These are phyloP conservation scores for Melanostoma scalare DNA, from an alignment of 2,888 invertebrate species.

Conservation along the genomic window DNA sequence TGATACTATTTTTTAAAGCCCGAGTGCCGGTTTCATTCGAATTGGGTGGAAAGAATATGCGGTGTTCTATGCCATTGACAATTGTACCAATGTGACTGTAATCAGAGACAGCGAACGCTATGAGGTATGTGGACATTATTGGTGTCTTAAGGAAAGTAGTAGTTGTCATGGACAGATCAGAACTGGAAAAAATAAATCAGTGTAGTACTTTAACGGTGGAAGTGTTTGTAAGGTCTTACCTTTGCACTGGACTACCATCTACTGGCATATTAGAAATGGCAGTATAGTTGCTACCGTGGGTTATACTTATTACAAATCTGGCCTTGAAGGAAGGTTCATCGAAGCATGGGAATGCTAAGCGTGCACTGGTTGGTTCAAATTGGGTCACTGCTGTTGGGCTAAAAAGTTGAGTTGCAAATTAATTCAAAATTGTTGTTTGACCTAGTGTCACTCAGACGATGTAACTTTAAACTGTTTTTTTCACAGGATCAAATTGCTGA, in stretches of 20 bases:
- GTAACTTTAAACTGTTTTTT: too few species aligned
- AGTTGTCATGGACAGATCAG: conserved; percentile 75
- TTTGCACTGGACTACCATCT: conserved; percentile 53
- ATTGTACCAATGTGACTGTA: conserved; percentile 81
- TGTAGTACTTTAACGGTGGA: neutral
- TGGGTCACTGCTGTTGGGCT: conserved; percentile 85
- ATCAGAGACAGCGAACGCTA: conserved; percentile 91
- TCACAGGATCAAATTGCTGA: too few species aligned
- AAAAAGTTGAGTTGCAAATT: conserved; percentile 42
- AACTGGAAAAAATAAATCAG: neutral
- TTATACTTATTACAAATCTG: conserved; percentile 85
- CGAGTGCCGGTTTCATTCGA: conserved; percentile 75
- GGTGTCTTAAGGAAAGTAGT: conserved; percentile 83
- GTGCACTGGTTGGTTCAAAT: conserved; percentile 86
- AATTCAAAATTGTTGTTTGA: neutral
- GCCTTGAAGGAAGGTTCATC: conserved; percentile 89
- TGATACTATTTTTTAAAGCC: conserved; percentile 77
- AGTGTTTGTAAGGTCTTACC: conserved; percentile 16
- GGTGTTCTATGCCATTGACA: conserved; percentile 79
- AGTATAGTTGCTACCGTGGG: conserved; percentile 82
- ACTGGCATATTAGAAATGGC: conserved; percentile 81
- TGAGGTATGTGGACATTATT: conserved; percentile 90
- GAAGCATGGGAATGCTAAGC: conserved; percentile 89
- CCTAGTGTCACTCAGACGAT: too few species aligned
- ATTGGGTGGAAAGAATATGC: conserved; percentile 77